Percentiles rank a stretch among this genome's conserved stretches.
These are phyloP conservation scores for Puntigrus tetrazona DNA, from an alignment of 2,113 vertebrate genomes.

Conservation along the genomic window DNA sequence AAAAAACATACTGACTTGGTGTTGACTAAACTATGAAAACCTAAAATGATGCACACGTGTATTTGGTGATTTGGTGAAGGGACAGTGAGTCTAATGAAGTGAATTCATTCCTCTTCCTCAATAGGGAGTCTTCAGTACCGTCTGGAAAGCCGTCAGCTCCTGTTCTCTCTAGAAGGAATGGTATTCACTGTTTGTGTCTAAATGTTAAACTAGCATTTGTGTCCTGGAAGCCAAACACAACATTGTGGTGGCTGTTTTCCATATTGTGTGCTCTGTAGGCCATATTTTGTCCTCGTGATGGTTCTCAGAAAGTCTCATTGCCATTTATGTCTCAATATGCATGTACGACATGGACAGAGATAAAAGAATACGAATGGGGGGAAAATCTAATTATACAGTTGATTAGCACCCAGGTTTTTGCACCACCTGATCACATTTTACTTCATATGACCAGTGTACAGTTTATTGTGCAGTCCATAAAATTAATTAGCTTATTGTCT, in stretches of 20 bases:
- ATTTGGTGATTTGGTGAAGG: not conserved
- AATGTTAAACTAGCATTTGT: conserved; percentile 45
- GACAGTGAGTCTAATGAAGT: not conserved
- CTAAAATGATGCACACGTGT: not conserved
- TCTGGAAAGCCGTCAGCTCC: not conserved
- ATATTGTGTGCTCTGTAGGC: conserved; percentile 7
- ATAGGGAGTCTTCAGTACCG: not conserved
- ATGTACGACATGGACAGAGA: not conserved
- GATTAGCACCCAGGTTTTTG: not conserved
- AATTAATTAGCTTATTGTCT: not conserved
- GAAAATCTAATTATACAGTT: not conserved
- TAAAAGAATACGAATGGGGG: not conserved
- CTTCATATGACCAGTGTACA: not conserved
- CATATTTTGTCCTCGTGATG: conserved; percentile 16
- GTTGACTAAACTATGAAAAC: not conserved
- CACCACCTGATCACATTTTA: not conserved
- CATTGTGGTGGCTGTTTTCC: conserved; percentile 46
- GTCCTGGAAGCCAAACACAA: conserved; percentile 53
- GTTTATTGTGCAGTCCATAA: not conserved
- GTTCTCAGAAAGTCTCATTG: not conserved
- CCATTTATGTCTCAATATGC: conserved; percentile 46
- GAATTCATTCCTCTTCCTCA: conserved; percentile 29
- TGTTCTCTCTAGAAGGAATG: conserved; percentile 56
- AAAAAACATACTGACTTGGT: not conserved
- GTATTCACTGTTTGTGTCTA: conserved; percentile 55